Evolutionary conservation across 2,797 vertebrate species (phyloP).

Genomic region (Labroides dimidiatus): DNA sequence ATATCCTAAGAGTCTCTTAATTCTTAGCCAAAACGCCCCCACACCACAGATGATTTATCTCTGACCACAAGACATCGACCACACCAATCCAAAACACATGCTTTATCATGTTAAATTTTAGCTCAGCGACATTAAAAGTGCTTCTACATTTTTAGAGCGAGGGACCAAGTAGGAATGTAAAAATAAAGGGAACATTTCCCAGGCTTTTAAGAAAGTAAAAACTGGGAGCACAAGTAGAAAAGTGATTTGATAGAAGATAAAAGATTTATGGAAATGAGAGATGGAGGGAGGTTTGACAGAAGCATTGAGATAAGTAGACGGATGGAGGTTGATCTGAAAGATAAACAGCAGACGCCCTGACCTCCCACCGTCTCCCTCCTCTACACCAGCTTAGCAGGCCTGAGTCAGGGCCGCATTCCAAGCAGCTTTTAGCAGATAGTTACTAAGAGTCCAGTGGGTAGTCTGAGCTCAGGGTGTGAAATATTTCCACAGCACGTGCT

Average conservation of each 20-base stretch:
- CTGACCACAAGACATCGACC: slow-evolving; percentile 9
- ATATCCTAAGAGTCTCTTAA: slow-evolving; percentile 28
- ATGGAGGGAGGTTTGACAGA: slow-evolving; percentile 20
- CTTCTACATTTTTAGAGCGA: not conserved
- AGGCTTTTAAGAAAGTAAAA: slow-evolving; percentile 1
- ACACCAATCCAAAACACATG: slow-evolving; percentile 7
- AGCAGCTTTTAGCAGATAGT: slow-evolving; percentile 86
- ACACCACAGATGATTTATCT: slow-evolving; percentile 9
- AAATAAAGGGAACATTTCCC: not conserved
- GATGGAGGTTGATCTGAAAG: slow-evolving; percentile 64
- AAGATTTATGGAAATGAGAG: slow-evolving; percentile 8
- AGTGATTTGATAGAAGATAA: slow-evolving; percentile 2
- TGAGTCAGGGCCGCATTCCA: slow-evolving; percentile 79
- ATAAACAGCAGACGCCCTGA: slow-evolving; percentile 70
- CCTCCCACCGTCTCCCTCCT: slow-evolving; percentile 49
- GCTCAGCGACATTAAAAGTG: not conserved
- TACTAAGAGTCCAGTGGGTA: slow-evolving; percentile 78
- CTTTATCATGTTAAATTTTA: not conserved
- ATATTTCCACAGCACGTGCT: slow-evolving; percentile 73
- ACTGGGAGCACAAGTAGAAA: not conserved
- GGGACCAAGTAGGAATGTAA: not conserved
- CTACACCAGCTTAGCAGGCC: slow-evolving; percentile 63
- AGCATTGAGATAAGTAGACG: slow-evolving; percentile 53
- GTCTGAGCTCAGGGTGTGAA: slow-evolving; percentile 81
- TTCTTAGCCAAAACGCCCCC: slow-evolving; percentile 14